Evolutionary conservation across 92 coral and sea anemone genomes (phyloP), one percentile per base, ranked within the genome.

Genomic region (Phenganax subtilis): DNA sequence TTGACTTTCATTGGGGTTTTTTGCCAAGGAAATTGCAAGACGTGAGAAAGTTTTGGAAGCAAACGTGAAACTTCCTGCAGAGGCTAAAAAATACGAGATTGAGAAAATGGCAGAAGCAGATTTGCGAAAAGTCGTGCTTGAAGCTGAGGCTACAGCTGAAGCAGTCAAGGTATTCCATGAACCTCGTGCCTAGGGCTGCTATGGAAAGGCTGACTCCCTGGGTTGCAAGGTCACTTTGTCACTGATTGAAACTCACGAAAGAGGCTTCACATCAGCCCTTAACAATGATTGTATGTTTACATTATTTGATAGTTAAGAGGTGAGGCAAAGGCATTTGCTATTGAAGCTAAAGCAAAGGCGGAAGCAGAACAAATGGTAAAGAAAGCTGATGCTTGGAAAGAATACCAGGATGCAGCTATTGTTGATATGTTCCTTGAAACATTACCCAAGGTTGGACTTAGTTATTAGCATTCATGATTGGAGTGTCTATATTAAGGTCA

Each of bases 341-440:
- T 93, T 72, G 98, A 93, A 80, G 97, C 97, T 53, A 93, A 92
- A 82, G 98, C 98, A 59, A 88, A 87, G 74, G 98, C 98, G 11
- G 98, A 93, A 68, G 98, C 98, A 47, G 98, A 93, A 80, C 98
- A 93, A 89, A 93, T 93, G 98, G 98, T 97, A 51, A 93, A 93
- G 90, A 93, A 93, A 77, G 98, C 98, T 53, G 98, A 93, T 84
- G 98, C 98, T 4, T 93, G 98, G 98, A 93, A 88, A 63, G 98
- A 93, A 80, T 93, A 93, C 74, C 87, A 96, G 12, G 98, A 93
- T 71, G 98, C 98, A 52, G 98, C 98, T 54, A 87, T 93, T 56
- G 94, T 93, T 16, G 98, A 93, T 17, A 93, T 93, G 98, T 97
- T 92, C 64, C 77, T 93, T 85, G 97, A 89, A 9, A 93, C 97